Evolutionary conservation across 2,797 vertebrate species (phyloP), one percentile per base, ranked within the genome.

Genomic region (Etheostoma perlongum): DNA sequence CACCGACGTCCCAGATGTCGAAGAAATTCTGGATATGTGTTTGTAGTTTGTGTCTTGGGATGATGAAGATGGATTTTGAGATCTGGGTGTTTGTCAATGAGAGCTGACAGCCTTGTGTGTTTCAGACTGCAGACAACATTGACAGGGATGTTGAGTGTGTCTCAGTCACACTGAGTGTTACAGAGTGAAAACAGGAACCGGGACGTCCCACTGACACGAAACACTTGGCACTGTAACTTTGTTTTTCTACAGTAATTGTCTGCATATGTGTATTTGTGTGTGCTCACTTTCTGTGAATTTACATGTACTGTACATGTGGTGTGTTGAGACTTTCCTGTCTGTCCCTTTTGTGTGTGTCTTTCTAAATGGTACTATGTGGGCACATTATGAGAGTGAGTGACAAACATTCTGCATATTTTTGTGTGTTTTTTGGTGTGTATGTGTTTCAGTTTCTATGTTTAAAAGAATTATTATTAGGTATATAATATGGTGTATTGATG

Each of bases 171-270:
- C 23, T 48, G 66, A 82, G 81, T 82, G 82, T 76, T 83, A 30
- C 36, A 53, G 82, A 88, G 75, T 73, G 69, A 80, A 86, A 78
- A 77, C 86, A 78, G 83, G 79, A 85, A 81, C 70, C 11, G 23
- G 53, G 74, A 80, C 51, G 27, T 67, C 85, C 72, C 67, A 11
- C 75, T 78, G 65, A 74, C 81, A 78, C 21, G 0, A 54, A 51
- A 77, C 71, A 76, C 61, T 82, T 76, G 74, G 66, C 79, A n/a
- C 74, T 67, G 69, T 83, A 65, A 58, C 63, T 64, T 36, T 67
- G 55, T 62, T 76, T 78, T 58, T 30, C 33, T 19, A 61, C 36
- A n/a, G 33, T 82, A 81, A 86, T 76, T 67, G 46, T 72, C 51
- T 73, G 64, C 63, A 79, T 62, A n/a, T 86, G 75, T 76, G 72